Evolutionary conservation across 2,888 invertebrate genomes (phyloP).

Genomic region (Sericinus montela): DNA sequence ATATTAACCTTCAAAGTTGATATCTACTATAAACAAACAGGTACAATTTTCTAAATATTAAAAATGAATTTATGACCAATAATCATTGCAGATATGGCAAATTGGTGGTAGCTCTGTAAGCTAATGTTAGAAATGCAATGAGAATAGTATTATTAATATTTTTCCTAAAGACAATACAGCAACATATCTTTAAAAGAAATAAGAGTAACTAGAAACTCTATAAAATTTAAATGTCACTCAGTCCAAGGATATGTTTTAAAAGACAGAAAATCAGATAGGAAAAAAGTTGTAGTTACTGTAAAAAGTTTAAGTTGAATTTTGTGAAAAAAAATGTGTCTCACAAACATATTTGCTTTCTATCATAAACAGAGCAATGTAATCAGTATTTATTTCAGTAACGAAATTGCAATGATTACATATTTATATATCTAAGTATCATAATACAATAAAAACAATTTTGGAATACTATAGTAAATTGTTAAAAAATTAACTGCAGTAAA

Average conservation of each 20-base stretch:
- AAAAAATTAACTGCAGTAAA: too few relatives aligned
- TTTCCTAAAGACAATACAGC: not conserved
- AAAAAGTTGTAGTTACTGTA: too few relatives aligned
- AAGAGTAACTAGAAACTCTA: not conserved
- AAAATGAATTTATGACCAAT: conserved; percentile 15
- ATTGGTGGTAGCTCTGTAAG: conserved; percentile 48
- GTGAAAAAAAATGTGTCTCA: too few relatives aligned
- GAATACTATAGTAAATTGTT: too few relatives aligned
- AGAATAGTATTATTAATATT: conserved; percentile 48
- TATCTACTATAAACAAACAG: conserved; percentile 1
- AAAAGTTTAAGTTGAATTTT: too few relatives aligned
- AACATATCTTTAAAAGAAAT: not conserved
- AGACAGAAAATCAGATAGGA: not conserved
- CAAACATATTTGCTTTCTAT: too few relatives aligned
- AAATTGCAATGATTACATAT: too few relatives aligned
- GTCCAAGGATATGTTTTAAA: not conserved
- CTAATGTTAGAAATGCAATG: conserved; percentile 31
- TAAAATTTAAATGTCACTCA: not conserved
- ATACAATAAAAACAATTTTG: too few relatives aligned
- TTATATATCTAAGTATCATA: too few relatives aligned
- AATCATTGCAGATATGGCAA: conserved; percentile 26
- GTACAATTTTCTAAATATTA: conserved; percentile 8
- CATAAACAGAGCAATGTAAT: too few relatives aligned
- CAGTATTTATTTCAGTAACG: too few relatives aligned
- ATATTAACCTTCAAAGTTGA: conserved; percentile 7